phyloP scores from a whole-genome alignment of 1,140 invertebrate species.

The Vollenhovia emeryi region DNA sequence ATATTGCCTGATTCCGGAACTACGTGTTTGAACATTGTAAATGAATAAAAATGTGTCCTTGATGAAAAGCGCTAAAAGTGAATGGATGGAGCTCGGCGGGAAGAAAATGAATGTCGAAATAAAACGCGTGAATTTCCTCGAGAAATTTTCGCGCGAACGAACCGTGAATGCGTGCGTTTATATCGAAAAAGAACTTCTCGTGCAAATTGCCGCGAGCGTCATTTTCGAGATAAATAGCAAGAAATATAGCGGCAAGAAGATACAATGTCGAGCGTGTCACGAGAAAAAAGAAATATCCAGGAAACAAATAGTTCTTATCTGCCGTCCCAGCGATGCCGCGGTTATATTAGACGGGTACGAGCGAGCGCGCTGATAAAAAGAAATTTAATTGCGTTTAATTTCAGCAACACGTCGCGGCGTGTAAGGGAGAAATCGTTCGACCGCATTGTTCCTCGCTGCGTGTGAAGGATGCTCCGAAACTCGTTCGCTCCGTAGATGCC shows the following conservation, averaged over 20 bases:
- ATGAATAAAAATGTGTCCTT: conserved; percentile 45
- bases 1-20: background rate
- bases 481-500: background rate
- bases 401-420: conserved; percentile 16
- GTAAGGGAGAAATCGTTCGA: background rate
- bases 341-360: background rate
- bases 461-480: background rate
- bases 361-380: conserved; percentile 21
- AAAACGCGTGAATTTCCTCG: conserved; percentile 45
- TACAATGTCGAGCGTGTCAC: background rate
- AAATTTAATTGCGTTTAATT: conserved; percentile 58
- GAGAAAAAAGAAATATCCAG: background rate
- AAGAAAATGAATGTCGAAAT: conserved; percentile 36
- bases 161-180: background rate
- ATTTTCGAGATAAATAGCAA: conserved; percentile 32
- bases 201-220: conserved; percentile 34
- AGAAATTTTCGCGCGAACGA: conserved; percentile 29
- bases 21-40: background rate
- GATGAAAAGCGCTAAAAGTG: conserved; percentile 24
- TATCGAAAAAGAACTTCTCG: conserved; percentile 17
- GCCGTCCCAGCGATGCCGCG: background rate
- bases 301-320: conserved; percentile 47
- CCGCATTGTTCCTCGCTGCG: background rate
- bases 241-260: conserved; percentile 12
- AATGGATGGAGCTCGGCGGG: conserved; percentile 10